These are phyloP conservation scores for Calosoma granatense DNA, from an alignment of 1,140 invertebrate genomes.

Conservation along the genomic window DNA sequence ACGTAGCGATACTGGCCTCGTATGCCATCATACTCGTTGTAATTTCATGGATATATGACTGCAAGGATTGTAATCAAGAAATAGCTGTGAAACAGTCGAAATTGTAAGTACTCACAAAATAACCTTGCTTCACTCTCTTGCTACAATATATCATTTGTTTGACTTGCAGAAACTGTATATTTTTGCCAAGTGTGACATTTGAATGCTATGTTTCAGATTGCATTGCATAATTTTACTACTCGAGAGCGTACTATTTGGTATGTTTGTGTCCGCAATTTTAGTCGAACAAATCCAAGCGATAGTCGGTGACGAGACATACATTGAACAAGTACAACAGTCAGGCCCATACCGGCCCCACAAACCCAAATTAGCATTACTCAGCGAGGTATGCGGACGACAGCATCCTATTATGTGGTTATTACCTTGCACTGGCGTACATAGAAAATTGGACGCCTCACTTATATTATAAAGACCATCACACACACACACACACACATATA, in stretches of 20 bases:
- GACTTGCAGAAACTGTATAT: too few species aligned
- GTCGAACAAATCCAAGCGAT: constrained; percentile 84
- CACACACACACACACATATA: constrained; percentile 32
- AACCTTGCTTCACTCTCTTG: constrained; percentile 13
- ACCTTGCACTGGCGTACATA: constrained; percentile 47
- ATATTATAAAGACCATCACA: constrained; percentile 49
- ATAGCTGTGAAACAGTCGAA: constrained; percentile 59
- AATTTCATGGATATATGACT: constrained; percentile 65
- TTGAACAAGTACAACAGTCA: constrained; percentile 67
- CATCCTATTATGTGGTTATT: constrained; percentile 55
- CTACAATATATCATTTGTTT: constrained; percentile 12
- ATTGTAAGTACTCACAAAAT: constrained; percentile 49
- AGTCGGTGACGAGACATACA: constrained; percentile 52
- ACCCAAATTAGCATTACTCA: constrained; percentile 56
- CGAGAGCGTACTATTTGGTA: constrained; percentile 76
- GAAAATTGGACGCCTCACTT: constrained; percentile 44
- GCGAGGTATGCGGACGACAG: constrained; percentile 72
- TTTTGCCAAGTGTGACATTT: too few species aligned
- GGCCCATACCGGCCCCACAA: constrained; percentile 53
- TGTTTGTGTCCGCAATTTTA: constrained; percentile 83
- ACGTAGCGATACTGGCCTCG: constrained; percentile 46
- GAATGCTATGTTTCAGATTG: constrained; percentile 62
- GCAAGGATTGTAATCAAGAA: constrained; percentile 56
- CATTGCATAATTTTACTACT: constrained; percentile 76
- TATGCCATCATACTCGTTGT: constrained; percentile 65